Evolutionary conservation across 2,888 invertebrate species (phyloP).

Genomic region (Microctonus aethiopoides): DNA sequence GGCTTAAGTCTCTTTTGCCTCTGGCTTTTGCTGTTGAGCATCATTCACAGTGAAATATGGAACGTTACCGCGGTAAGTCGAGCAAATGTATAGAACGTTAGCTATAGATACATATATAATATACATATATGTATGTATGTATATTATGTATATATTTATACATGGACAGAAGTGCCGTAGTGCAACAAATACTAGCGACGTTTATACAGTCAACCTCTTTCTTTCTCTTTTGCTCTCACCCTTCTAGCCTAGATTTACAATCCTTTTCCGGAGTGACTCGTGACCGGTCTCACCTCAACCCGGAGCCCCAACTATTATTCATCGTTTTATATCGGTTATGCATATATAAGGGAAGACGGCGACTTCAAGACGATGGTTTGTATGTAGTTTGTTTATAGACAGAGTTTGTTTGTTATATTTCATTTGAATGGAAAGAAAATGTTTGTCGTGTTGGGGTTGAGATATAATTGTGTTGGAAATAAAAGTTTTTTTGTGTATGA

Average conservation of each 20-base stretch:
- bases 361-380: too few species aligned
- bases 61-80: slow-evolving; percentile 37
- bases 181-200: not conserved
- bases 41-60: slow-evolving; percentile 46
- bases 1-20: slow-evolving; percentile 32
- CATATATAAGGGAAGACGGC: slow-evolving; percentile 26
- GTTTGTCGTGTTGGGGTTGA: too few species aligned
- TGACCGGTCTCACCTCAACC: slow-evolving; percentile 57
- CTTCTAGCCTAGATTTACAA: slow-evolving; percentile 46
- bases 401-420: too few species aligned
- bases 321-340: slow-evolving; percentile 31
- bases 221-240: slow-evolving; percentile 11
- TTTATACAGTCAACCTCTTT: slow-evolving; percentile 4
- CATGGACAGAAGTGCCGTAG: not conserved
- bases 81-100: slow-evolving; percentile 39
- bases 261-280: slow-evolving; percentile 46
- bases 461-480: too few species aligned
- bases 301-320: slow-evolving; percentile 42
- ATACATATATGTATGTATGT: too few species aligned
- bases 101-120: not conserved
- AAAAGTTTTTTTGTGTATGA: too few species aligned
- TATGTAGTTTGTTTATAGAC: too few species aligned
- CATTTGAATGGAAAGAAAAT: too few species aligned
- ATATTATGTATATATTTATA: not conserved
- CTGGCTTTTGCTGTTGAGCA: slow-evolving; percentile 30